Evolutionary conservation across 2,797 vertebrate species (phyloP), one percentile per base, ranked within the genome.

Genomic region (Myotis findleyi): DNA sequence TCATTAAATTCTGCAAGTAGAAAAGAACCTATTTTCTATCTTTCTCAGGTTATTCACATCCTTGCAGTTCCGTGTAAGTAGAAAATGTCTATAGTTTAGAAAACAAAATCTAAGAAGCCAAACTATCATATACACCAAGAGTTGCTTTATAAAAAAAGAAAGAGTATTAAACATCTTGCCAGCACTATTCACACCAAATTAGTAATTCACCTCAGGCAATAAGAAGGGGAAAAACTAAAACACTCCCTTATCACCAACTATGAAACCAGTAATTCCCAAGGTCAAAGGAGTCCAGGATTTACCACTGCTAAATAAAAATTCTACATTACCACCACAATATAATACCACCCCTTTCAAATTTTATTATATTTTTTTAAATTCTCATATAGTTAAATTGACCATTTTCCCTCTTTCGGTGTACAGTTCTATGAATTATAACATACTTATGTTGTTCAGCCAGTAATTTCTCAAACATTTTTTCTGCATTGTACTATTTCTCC

Each of bases 291-390:
- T 81, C 20, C 20, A 64, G 16, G 20, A 91, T 64, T 91, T 84
- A 87, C 7, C 59, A 59, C 7, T n/a, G 59, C 49, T 44, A 93
- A 81, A 68, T 87, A 77, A 93, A 93, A 86, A 72, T 73, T 87
- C 17, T 38, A 66, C 2, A 8, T 80, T 87, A 89, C 27, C 51
- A 69, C 38, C 11, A 89, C 6, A 72, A 68, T 80, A 95, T 30
- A 79, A 62, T 64, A 72, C 7, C 18, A 80, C 25, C 12, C 4
- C 10, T 9, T 95, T 62, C 41, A 18, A 73, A 72, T 82, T 71
- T 44, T 81, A 77, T 49, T 59, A 21, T 75, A 72, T 68, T 82
- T 89, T 89, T 92, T 87, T 62, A n/a, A 73, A 94, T 49, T 86
- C 64, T 84, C 57, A 91, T 66, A 62, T 13, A 71, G 23, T 76